Base-by-base conservation (phyloP, 2,797 vertebrate genomes). In the Hippocampus kuda region DNA sequence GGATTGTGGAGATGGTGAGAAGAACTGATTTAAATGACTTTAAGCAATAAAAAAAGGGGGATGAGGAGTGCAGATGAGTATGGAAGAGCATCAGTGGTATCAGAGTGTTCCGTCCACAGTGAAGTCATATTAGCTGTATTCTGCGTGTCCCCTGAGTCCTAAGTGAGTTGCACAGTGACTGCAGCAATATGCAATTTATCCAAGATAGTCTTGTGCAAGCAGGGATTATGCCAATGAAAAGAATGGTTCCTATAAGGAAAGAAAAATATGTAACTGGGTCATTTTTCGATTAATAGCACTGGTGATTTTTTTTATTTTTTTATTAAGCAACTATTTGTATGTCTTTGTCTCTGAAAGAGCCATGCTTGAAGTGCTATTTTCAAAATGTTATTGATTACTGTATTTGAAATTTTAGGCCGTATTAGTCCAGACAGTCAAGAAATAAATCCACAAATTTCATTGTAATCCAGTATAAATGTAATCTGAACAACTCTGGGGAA, bases 41-140 rank as follows among this genome's bases (percentile, higher is more conserved):
- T 53, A 57, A 68, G 60, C 1, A 26, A 56, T 65, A 30, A 56
- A 68, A 68, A 53, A 67, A 18, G 12, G 70, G 66, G 73, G 60
- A 69, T 61, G 48, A 69, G 60, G 71, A 65, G 57, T 68, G 72
- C 60, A 67, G 51, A 70, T 65, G 66, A 59, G 56, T 65, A 38
- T 61, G 0, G 49, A 71, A 26, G 10, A 42, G 41, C 11, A 30
- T 60, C 13, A 79, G 59, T 49, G 46, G 56, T 34, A 49, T 68
- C 54, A 65, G 48, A 66, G 51, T 5, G 62, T 42, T 73, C 57
- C 60, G 63, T 74, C 20, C 53, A 65, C 66, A 65, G 16, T 66
- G 42, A 66, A 76, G 24, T 79, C 60, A 30, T 71, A 68, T 77
- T 78, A 71, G 69, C 46, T 74, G 59, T 80, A 65, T 79, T 61